Percentiles rank a stretch among this genome's conserved stretches.
Conservation (phyloP, 2,113 vertebrate genomes). For the Phaethon lepturus region DNA sequence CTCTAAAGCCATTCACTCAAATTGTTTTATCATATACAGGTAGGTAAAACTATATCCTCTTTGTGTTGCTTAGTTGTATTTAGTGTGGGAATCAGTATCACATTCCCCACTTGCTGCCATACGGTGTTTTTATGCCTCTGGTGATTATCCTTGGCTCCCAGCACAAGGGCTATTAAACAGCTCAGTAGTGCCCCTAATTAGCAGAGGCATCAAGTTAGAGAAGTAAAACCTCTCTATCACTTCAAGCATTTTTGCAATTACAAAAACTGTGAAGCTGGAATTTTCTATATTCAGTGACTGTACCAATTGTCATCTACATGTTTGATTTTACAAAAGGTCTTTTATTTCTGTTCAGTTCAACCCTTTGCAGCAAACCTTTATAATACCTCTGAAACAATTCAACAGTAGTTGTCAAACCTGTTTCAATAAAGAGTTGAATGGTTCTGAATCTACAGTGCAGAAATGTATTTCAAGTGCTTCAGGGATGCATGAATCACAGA, state of each 20-base stretch:
- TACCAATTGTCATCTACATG: background rate
- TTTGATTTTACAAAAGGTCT: slow-evolving; percentile 36
- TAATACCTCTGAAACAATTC: slow-evolving; percentile 38
- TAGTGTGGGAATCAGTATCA: background rate
- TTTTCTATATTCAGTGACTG: background rate
- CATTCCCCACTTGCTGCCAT: accelerated
- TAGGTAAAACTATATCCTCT: background rate
- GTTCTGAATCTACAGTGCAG: slow-evolving; percentile 35
- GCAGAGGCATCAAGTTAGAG: background rate
- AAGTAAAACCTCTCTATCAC: background rate
- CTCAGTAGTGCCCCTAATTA: slow-evolving; percentile 14
- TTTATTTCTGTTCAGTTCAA: slow-evolving; percentile 14
- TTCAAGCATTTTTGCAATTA: slow-evolving; percentile 9
- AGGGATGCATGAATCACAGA: slow-evolving; percentile 11
- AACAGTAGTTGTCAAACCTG: slow-evolving; percentile 40
- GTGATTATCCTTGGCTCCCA: background rate
- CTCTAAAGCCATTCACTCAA: background rate
- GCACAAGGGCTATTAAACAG: background rate
- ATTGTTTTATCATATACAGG: background rate
- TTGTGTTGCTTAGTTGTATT: background rate
- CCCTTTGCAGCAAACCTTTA: slow-evolving; percentile 6
- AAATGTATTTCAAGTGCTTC: slow-evolving; percentile 45
- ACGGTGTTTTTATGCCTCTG: background rate
- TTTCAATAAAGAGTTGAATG: slow-evolving; percentile 35
- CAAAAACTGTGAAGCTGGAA: background rate